Evolutionary conservation across 2,797 vertebrate species (phyloP).

Genomic region (Oryzias dopingdopingensis): DNA sequence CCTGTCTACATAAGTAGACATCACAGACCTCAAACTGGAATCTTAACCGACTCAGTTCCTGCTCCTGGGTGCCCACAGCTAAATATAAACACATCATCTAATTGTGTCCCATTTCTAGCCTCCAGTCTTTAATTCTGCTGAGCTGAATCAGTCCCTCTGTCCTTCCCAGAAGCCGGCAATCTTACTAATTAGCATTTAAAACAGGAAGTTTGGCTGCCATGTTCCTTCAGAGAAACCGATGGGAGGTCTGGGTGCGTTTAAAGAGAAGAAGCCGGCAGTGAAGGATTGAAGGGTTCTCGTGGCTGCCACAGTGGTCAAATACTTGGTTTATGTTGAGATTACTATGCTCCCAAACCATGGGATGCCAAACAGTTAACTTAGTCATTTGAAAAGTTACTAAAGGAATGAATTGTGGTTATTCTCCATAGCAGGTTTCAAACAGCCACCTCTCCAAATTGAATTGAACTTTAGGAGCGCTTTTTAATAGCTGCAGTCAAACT

Average conservation of each 20-base stretch:
- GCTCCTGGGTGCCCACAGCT: slow-evolving; percentile 36
- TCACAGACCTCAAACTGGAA: slow-evolving; percentile 31
- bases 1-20: slow-evolving; percentile 28
- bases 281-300: slow-evolving; percentile 26
- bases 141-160: slow-evolving; percentile 60
- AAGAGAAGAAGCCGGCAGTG: slow-evolving; percentile 31
- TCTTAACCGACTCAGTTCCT: slow-evolving; percentile 26
- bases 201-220: slow-evolving; percentile 61
- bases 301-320: background rate
- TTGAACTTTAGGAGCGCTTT: no score
- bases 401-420: no score
- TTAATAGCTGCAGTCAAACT: no score
- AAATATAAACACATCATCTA: slow-evolving; percentile 57
- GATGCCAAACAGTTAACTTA: no score
- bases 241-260: slow-evolving; percentile 40
- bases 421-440: no score
- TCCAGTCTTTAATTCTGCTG: slow-evolving; percentile 60
- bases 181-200: slow-evolving; percentile 72
- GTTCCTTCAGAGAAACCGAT: slow-evolving; percentile 67
- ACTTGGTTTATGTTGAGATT: no score
- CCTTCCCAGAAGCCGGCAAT: slow-evolving; percentile 52
- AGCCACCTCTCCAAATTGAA: no score
- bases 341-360: no score
- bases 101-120: slow-evolving; percentile 53
- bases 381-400: no score